phyloP scores from a whole-genome alignment of 1,140 invertebrate genomes.

The Drosophila pachea region DNA sequence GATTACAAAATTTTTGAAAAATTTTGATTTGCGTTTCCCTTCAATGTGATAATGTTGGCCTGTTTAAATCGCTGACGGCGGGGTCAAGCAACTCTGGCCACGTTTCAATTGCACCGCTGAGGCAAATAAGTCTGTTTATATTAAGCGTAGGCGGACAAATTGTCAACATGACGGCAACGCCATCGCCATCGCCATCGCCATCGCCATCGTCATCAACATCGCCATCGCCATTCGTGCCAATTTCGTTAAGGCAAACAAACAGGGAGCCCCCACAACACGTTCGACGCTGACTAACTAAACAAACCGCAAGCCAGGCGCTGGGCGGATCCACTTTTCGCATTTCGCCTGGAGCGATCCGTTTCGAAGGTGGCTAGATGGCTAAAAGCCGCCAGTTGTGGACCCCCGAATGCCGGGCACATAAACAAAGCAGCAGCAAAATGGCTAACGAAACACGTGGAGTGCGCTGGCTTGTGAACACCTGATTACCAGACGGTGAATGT shows the following conservation, averaged over 20 bases:
- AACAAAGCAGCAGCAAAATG: conserved; percentile 37
- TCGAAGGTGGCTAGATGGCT: background rate
- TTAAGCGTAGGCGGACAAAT: conserved; percentile 63
- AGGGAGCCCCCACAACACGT: conserved; percentile 8
- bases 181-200: conserved; percentile 30
- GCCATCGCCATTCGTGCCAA: conserved; percentile 49
- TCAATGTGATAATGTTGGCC: background rate
- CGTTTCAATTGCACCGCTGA: conserved; percentile 66
- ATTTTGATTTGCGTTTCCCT: too few relatives aligned
- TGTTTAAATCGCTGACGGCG: conserved; percentile 9
- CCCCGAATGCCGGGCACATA: background rate
- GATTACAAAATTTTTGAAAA: too few relatives aligned
- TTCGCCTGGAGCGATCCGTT: background rate
- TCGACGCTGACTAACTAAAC: conserved; percentile 14
- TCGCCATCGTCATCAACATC: conserved; percentile 29
- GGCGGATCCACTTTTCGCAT: background rate
- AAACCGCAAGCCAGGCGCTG: conserved; percentile 6
- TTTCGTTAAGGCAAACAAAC: conserved; percentile 71
- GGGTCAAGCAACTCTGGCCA: conserved; percentile 54
- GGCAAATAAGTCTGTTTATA: conserved; percentile 63
- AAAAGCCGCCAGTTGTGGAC: background rate
- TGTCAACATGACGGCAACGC: conserved; percentile 61
- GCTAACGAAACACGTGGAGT: conserved; percentile 21
- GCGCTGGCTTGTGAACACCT: conserved; percentile 36
- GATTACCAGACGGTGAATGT: conserved; percentile 47